Conservation (phyloP, 2,797 vertebrate genomes). For the Pampus argenteus region DNA sequence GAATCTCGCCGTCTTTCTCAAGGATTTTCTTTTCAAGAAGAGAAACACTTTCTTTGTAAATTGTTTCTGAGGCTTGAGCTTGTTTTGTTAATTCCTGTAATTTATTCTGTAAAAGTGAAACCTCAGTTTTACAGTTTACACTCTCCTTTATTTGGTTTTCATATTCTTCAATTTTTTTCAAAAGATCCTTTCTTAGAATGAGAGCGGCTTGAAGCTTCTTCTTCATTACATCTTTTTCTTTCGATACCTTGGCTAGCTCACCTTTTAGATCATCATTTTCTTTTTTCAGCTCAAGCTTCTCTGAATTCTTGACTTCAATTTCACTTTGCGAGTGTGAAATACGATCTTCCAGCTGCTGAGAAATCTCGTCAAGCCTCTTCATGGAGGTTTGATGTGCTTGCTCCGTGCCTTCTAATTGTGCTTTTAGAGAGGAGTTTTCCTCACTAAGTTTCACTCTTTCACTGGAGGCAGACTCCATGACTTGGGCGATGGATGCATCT, state of each 20-base stretch:
- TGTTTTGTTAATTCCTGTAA: constrained; percentile 76
- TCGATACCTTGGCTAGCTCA: constrained; percentile 76
- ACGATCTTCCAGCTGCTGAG: constrained; percentile 76
- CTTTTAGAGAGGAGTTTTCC: constrained; percentile 75
- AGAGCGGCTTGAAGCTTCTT: constrained; percentile 91
- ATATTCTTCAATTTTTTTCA: constrained; percentile 85
- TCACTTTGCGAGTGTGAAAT: constrained; percentile 62
- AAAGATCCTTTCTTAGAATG: constrained; percentile 87
- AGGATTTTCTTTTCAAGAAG: constrained; percentile 76
- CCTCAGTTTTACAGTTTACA: constrained; percentile 66
- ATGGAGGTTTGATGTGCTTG: constrained; percentile 49
- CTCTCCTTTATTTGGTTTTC: constrained; percentile 81
- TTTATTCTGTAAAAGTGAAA: constrained; percentile 71
- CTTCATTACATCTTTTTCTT: constrained; percentile 88
- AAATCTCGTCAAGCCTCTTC: constrained; percentile 63
- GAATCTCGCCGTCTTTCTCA: constrained; percentile 81
- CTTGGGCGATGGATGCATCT: constrained; percentile 84
- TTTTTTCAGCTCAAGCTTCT: constrained; percentile 72
- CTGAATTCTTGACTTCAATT: constrained; percentile 69
- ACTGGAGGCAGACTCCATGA: constrained; percentile 86
- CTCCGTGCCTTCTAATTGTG: constrained; percentile 77
- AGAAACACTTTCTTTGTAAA: constrained; percentile 70
- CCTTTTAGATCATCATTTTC: constrained; percentile 78
- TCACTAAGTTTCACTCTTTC: constrained; percentile 85
- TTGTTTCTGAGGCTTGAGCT: constrained; percentile 63